phyloP scores from a whole-genome alignment of 2,888 invertebrate species.

The Drosophila mercatorum region DNA sequence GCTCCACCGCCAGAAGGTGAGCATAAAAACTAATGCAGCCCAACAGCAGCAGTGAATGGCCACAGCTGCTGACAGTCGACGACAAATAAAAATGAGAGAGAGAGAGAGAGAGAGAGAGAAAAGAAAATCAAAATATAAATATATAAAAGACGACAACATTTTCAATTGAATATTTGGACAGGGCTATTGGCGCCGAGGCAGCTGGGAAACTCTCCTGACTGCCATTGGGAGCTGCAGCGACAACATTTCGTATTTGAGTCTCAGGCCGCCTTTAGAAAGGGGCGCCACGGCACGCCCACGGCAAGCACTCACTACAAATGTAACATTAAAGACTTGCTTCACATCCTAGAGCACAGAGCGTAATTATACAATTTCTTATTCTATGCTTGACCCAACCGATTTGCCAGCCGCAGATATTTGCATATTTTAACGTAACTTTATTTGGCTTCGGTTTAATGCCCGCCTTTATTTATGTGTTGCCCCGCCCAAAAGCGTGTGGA shows the following conservation, averaged over 20 bases:
- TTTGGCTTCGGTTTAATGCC: constrained; percentile 33
- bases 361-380: background rate
- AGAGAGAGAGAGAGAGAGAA: background rate
- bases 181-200: constrained; percentile 3
- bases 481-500: constrained; percentile 21
- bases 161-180: constrained; percentile 47
- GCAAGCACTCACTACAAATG: background rate
- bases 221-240: background rate
- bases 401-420: constrained; percentile 42
- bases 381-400: background rate
- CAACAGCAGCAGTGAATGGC: constrained; percentile 25
- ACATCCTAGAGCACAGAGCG: too few relatives aligned
- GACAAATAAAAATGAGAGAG: constrained; percentile 9
- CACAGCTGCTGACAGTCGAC: constrained; percentile 59
- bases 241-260: constrained; percentile 40
- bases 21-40: constrained; percentile 68
- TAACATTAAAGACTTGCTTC: background rate
- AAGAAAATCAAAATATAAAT: constrained; percentile 7
- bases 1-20: constrained; percentile 42
- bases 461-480: constrained; percentile 41
- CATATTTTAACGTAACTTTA: constrained; percentile 46
- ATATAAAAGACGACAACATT: constrained; percentile 8
- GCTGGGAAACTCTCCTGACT: constrained; percentile 9
- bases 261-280: constrained; percentile 12
- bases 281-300: background rate